Evolutionary conservation across 2,113 vertebrate genomes (phyloP).

Genomic region (Pogonocichla stellata): DNA sequence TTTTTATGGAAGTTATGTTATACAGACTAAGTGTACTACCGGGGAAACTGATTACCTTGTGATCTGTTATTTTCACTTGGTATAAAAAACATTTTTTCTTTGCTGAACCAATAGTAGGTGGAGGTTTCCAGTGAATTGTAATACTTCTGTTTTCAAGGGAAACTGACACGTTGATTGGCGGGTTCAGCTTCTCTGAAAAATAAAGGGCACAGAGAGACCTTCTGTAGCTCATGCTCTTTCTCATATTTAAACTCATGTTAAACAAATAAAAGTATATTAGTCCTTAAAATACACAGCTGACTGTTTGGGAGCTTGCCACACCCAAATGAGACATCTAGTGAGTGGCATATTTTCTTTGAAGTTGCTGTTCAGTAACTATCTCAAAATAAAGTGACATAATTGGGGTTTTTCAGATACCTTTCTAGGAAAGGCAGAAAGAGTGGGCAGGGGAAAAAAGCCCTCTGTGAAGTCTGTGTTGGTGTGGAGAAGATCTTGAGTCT

Average conservation of each 20-base stretch:
- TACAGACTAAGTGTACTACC: neutral
- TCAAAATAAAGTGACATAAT: neutral
- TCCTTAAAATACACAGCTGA: neutral
- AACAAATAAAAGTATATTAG: neutral
- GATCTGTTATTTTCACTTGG: constrained; percentile 61
- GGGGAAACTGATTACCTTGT: neutral
- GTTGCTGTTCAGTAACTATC: neutral
- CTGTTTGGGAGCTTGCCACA: neutral
- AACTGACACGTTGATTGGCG: constrained; percentile 45
- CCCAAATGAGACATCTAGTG: neutral
- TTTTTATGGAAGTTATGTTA: neutral
- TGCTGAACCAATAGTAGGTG: constrained; percentile 7
- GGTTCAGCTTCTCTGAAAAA: constrained; percentile 69
- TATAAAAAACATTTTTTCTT: constrained; percentile 38
- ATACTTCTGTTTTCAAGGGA: constrained; percentile 42
- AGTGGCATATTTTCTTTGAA: neutral
- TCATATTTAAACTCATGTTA: neutral
- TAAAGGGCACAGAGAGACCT: neutral
- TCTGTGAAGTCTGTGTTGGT: neutral
- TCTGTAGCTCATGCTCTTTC: neutral
- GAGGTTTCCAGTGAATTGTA: constrained; percentile 59
- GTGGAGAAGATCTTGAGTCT: neutral
- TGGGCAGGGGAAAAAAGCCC: fast-evolving
- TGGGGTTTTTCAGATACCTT: fast-evolving
- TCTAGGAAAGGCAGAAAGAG: neutral